Base-by-base conservation (phyloP, 37 sponge, comb jelly and placozoan species). In the Beroe forskalii region DNA sequence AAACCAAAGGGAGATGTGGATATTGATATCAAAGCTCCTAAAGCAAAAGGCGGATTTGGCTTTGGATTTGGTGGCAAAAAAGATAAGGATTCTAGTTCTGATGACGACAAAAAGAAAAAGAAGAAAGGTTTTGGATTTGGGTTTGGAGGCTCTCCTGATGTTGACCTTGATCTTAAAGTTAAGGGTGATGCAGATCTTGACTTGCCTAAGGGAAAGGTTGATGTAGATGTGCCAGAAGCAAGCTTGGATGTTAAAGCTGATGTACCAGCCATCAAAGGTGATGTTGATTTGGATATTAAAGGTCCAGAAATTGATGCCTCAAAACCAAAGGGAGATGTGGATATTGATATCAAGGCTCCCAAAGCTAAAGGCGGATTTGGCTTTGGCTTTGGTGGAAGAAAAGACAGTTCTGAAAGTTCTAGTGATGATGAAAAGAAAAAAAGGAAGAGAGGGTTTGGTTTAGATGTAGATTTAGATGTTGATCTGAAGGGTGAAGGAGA, bases 51-150 rank as follows among this genome's bases (percentile, higher is more conserved):
- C n/a, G 86, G 86, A 42, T 80, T 80, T 25, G 55, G 86, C 6
- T 80, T 80, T 24, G 86, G 86, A 20, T 80, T 80, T n/a, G 86
- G 86, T 28, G 86, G 86, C 4, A 80, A 80, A 48, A 80, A 80
- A 25, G 32, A 36, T 32, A 42, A 80, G 28, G 40, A 80, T 2
- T 80, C 86, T 0, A 80, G 86, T 44, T 35, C 37, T 41, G 86
- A 80, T 37, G 48, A 42, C 20, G 40, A 80, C 48, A 80, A 80
- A 42, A 80, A 80, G 86, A 80, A 80, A 25, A 80, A 80, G 86
- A 80, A 43, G 86, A 37, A 37, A 41, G 86, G 86, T 4, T 80
- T 80, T 43, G 86, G 86, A 44, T 80, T 80, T 44, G 55, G 55
- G 0, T 44, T 80, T 42, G 72, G 72, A 28, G 72, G 38, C 32